phyloP scores from a whole-genome alignment of 2,888 invertebrate genomes.

The Nebria brevicollis region DNA sequence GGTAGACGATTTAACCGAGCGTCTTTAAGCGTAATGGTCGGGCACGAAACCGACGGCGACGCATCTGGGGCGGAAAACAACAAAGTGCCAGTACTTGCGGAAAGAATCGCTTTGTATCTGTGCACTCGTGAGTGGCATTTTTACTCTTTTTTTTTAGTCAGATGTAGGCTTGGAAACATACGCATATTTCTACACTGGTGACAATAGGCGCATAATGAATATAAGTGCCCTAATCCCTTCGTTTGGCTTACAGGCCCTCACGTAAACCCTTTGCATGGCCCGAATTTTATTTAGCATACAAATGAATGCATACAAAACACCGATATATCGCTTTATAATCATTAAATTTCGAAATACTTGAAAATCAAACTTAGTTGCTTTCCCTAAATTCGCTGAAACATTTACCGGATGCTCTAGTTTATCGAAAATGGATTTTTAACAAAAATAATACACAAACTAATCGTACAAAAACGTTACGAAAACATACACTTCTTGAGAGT shows the following conservation, averaged over 20 bases:
- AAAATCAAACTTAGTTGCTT: no score
- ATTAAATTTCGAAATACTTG: no score
- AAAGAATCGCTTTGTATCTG: conserved; percentile 43
- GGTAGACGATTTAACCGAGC: conserved; percentile 31
- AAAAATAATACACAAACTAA: no score
- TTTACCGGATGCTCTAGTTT: no score
- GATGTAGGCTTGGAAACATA: not conserved
- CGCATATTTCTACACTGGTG: not conserved
- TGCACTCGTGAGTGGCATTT: not conserved
- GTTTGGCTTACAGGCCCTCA: not conserved
- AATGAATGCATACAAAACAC: not conserved
- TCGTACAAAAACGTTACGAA: no score
- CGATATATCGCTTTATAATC: no score
- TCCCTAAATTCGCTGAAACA: no score
- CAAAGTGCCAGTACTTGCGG: conserved; percentile 43
- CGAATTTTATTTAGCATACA: not conserved
- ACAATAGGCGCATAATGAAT: not conserved
- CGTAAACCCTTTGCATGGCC: not conserved
- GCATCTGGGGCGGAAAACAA: conserved; percentile 45
- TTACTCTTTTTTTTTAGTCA: not conserved
- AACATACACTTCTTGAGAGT: no score
- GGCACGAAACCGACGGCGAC: conserved; percentile 15
- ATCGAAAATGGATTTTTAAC: no score
- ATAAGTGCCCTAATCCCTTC: not conserved
- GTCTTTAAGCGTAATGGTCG: conserved; percentile 43